A percentile compares a stretch with the other conserved stretches of the same genome.
These are phyloP conservation scores for Lucinisca nassula DNA, from an alignment of 2,888 invertebrate genomes.

Conservation along the genomic window DNA sequence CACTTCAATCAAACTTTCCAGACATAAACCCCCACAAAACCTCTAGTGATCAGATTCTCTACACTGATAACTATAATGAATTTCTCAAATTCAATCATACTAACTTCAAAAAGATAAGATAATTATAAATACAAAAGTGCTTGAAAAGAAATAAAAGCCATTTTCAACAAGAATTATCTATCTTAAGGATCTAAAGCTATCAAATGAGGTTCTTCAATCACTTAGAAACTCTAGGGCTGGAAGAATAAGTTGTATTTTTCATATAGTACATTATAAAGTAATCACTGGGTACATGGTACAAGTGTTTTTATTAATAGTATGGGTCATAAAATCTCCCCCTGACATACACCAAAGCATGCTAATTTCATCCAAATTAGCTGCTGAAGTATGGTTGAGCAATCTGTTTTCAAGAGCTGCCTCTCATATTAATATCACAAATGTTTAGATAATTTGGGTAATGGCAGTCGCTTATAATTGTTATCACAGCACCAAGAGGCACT, in stretches of 20 bases:
- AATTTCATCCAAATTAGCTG: background rate
- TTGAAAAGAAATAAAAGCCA: background rate
- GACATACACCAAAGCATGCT: background rate
- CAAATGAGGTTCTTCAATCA: background rate
- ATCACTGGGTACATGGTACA: too few relatives aligned
- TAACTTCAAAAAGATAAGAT: background rate
- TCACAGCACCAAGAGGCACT: background rate
- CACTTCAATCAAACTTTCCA: background rate
- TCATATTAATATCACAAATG: background rate
- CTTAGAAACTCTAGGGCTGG: too few relatives aligned
- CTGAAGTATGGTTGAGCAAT: background rate
- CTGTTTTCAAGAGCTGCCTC: background rate
- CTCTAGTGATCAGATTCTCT: background rate
- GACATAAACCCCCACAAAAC: background rate
- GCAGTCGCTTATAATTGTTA: constrained; percentile 2
- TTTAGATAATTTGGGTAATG: constrained; percentile 13
- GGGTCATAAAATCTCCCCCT: background rate
- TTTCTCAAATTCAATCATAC: background rate
- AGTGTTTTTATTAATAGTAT: background rate
- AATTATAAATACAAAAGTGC: background rate
- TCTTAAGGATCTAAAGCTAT: background rate
- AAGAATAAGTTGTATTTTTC: too few relatives aligned
- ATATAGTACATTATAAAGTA: too few relatives aligned
- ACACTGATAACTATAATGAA: background rate
- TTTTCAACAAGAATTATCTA: background rate